Base-by-base conservation (phyloP, 2,888 invertebrate genomes). In the Cistogaster globosa region DNA sequence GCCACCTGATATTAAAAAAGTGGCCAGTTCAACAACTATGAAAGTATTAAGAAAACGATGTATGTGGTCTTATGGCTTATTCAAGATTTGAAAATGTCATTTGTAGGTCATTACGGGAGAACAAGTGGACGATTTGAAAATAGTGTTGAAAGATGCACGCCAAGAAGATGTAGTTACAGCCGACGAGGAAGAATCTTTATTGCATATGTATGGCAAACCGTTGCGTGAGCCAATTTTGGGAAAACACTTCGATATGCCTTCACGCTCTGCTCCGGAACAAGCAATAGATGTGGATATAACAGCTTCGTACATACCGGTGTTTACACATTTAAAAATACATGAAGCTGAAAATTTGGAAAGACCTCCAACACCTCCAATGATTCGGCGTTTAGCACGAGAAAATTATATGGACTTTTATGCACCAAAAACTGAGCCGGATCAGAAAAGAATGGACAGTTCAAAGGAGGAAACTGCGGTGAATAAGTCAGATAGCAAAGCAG, bases 21-120 rank as follows among this genome's bases (percentile, higher is more conserved):
- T 95, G 32, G 96, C 95, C 84, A 97, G 97, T 88, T 96, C 94
- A 69, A 96, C 96, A 22, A 97, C 97, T 0, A 93, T 96, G 74
- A 95, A 96, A 51, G 58, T 81, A 74, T 63, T 26, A 7, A 3
- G 6, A 32, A 8, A 8, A 32, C 5, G 6, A 42, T 42, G 42
- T 12, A 12, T 42, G 7, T 42, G 42, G 4, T 5, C 8, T 32
- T 32, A 32, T 32, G 2, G 6, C 0, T 32, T 32, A 32, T 32
- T 7, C 2, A 32, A 5, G 0, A 32, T 32, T 32, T 32, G 6
- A 5, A 5, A 32, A 32, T 32, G 3, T 7, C 36, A 6, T 20
- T 65, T 67, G 2, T 22, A 88, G 88, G 87, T 88, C 0, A 88
- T 88, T n/a, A 72, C 76, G 62, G 88, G 88, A 8, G 68, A 86